Evolutionary conservation across 2,797 vertebrate genomes (phyloP).

Genomic region (Pachyuromys duprasi): DNA sequence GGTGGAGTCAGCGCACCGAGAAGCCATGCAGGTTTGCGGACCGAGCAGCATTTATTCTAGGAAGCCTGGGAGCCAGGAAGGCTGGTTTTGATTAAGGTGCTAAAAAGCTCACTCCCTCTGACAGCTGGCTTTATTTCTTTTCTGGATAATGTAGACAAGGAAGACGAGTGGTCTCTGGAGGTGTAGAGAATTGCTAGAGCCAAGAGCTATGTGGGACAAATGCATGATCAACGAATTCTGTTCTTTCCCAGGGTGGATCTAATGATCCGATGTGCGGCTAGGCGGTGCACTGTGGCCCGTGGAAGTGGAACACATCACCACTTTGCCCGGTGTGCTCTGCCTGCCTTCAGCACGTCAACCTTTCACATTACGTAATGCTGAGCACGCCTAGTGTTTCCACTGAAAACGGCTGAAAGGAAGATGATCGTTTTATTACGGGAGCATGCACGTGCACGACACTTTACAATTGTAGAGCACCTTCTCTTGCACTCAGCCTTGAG

Average conservation of each 20-base stretch:
- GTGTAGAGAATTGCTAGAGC: conserved; percentile 77
- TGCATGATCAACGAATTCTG: conserved; percentile 74
- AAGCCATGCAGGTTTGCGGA: conserved; percentile 20
- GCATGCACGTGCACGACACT: not conserved
- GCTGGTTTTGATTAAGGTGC: conserved; percentile 78
- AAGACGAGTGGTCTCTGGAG: conserved; percentile 80
- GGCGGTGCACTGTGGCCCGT: conserved; percentile 73
- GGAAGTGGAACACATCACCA: not conserved
- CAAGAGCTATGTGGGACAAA: conserved; percentile 76
- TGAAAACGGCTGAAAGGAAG: not conserved
- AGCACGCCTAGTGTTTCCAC: not conserved
- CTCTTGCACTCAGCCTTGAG: not conserved
- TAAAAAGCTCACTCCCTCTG: conserved; percentile 77
- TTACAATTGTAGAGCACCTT: not conserved
- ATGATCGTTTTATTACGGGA: too few relatives aligned
- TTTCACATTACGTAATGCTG: conserved; percentile 46
- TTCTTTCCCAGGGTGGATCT: conserved; percentile 72
- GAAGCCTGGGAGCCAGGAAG: conserved; percentile 74
- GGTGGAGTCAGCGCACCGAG: conserved; percentile 84
- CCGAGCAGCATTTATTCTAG: conserved; percentile 58
- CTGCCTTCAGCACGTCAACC: conserved; percentile 6
- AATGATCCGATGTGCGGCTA: conserved; percentile 72
- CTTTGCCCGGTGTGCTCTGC: conserved; percentile 38
- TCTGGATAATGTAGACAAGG: conserved; percentile 79
- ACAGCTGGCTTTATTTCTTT: conserved; percentile 77